phyloP scores from a whole-genome alignment of 2,888 invertebrate species.

The Choreutis nemorana region DNA sequence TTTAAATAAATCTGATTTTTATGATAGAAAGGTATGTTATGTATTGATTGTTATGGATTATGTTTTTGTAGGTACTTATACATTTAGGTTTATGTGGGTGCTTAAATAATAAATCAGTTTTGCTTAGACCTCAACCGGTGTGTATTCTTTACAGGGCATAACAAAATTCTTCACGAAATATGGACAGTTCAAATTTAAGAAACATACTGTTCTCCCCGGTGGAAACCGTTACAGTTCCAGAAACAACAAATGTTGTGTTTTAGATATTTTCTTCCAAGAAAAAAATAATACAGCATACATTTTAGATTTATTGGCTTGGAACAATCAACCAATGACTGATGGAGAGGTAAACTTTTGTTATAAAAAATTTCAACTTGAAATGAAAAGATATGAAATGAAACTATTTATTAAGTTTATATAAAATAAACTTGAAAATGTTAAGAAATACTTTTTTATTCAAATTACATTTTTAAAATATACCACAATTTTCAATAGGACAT shows the following conservation, averaged over 20 bases:
- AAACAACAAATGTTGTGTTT: constrained; percentile 65
- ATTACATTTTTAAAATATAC: constrained; percentile 4
- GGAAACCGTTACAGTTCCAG: constrained; percentile 50
- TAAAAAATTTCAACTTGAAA: not conserved
- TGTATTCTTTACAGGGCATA: constrained; percentile 69
- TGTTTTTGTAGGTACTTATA: no score
- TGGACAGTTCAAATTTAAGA: constrained; percentile 65
- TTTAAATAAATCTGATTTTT: not conserved
- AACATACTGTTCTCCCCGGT: constrained; percentile 76
- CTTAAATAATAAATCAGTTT: no score
- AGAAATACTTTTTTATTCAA: no score
- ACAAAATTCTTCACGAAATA: constrained; percentile 75
- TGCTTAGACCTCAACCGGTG: no score
- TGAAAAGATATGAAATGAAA: not conserved
- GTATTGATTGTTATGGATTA: no score
- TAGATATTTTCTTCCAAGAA: constrained; percentile 84
- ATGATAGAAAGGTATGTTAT: constrained; percentile 1
- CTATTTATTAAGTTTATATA: no score
- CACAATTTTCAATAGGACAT: constrained; percentile 5
- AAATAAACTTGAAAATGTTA: no score
- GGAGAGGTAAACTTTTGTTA: constrained; percentile 73
- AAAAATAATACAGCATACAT: constrained; percentile 72
- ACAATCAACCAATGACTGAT: constrained; percentile 72
- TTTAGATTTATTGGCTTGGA: constrained; percentile 87
- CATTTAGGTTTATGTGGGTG: no score